Percentiles rank a stretch among this genome's conserved stretches.
Conservation (phyloP, 2,888 invertebrate genomes). For the Stenodera caucasica region DNA sequence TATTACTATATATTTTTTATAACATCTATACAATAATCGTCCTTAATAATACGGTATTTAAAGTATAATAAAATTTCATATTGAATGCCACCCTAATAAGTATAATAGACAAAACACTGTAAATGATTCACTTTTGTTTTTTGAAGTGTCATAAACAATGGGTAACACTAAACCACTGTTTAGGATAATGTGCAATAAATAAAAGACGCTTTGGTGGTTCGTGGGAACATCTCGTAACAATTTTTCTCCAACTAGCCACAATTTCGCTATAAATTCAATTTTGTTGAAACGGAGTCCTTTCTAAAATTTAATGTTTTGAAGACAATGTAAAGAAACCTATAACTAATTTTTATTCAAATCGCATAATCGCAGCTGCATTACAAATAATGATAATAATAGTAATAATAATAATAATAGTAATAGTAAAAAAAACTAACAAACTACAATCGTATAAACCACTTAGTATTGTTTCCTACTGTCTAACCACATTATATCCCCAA, state of each 20-base stretch:
- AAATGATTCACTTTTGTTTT: slow-evolving; percentile 56
- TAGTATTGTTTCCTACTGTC: slow-evolving; percentile 41
- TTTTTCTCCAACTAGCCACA: neutral
- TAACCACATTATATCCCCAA: slow-evolving; percentile 36
- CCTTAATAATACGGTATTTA: slow-evolving; percentile 29
- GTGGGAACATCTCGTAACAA: slow-evolving; percentile 44
- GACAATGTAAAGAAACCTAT: slow-evolving; percentile 25
- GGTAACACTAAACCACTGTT: slow-evolving; percentile 56
- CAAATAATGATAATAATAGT: slow-evolving; percentile 28
- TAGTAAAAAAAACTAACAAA: slow-evolving; percentile 19
- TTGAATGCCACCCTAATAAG: slow-evolving; percentile 37
- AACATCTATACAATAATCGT: slow-evolving; percentile 34
- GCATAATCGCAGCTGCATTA: slow-evolving; percentile 36
- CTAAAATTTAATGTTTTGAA: neutral
- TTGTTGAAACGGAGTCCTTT: too few species aligned
- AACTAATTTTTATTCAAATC: slow-evolving; percentile 29
- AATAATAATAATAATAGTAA: slow-evolving; percentile 13
- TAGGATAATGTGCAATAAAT: slow-evolving; percentile 49
- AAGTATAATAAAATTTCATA: slow-evolving; percentile 19
- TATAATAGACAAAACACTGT: slow-evolving; percentile 53
- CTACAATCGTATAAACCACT: slow-evolving; percentile 40
- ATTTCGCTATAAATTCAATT: slow-evolving; percentile 4
- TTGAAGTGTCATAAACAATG: slow-evolving; percentile 54
- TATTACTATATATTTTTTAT: slow-evolving; percentile 34
- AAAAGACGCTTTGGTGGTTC: slow-evolving; percentile 44